These are phyloP conservation scores for Eptesicus fuscus DNA, from an alignment of 2,113 vertebrate genomes.

Conservation along the genomic window DNA sequence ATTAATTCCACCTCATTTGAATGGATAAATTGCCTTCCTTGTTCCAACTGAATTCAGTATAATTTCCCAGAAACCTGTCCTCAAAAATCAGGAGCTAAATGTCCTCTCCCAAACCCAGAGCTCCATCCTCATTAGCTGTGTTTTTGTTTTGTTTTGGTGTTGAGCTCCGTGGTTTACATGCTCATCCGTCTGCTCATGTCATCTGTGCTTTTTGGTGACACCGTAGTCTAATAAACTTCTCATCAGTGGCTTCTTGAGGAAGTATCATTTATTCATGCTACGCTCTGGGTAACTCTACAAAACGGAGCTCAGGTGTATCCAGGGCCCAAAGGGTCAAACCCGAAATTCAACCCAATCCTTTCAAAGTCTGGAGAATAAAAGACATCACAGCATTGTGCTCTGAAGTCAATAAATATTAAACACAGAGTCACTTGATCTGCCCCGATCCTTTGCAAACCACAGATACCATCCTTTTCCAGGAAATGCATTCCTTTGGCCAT, in stretches of 20 bases:
- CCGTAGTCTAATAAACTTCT: not conserved
- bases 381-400: not conserved
- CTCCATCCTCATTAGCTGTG: not conserved
- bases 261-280: not conserved
- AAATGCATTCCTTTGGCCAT: slow-evolving; percentile 2
- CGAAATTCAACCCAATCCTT: not conserved
- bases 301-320: not conserved
- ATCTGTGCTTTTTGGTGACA: not conserved
- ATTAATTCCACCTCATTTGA: not conserved
- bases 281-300: not conserved
- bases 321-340: not conserved
- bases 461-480: not conserved
- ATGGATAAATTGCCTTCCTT: not conserved
- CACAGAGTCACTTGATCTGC: not conserved
- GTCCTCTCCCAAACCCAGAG: not conserved
- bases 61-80: not conserved
- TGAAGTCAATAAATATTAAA: not conserved
- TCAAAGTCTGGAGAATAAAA: not conserved
- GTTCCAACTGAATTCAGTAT: not conserved
- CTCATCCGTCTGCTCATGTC: not conserved
- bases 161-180: not conserved
- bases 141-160: not conserved
- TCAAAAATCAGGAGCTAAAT: not conserved
- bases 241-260: not conserved
- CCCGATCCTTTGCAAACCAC: not conserved